Evolutionary conservation across 2,113 vertebrate genomes (phyloP).

Genomic region (Dasyurus viverrinus): DNA sequence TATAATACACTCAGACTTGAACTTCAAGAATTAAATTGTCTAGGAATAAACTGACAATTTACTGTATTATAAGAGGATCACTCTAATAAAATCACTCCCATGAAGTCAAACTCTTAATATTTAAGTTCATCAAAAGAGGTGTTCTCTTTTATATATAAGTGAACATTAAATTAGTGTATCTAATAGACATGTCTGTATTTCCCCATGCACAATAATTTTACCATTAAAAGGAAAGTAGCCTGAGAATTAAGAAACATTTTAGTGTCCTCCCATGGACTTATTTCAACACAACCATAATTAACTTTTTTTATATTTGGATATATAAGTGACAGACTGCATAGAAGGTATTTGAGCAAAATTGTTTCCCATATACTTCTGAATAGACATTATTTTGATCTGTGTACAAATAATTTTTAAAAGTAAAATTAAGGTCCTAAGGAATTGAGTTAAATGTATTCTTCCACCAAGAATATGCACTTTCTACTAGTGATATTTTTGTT

Average conservation of each 20-base stretch:
- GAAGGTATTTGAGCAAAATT: neutral
- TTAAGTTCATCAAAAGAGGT: neutral
- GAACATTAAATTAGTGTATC: neutral
- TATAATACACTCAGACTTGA: neutral
- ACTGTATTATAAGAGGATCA: neutral
- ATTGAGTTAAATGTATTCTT: neutral
- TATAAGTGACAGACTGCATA: slow-evolving; percentile 13
- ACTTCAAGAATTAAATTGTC: neutral
- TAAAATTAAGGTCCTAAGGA: neutral
- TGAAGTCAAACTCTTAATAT: neutral
- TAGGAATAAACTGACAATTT: neutral
- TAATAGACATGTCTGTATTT: neutral
- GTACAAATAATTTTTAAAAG: neutral
- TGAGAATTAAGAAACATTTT: neutral
- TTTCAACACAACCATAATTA: slow-evolving; percentile 13
- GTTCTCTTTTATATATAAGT: neutral
- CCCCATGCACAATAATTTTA: neutral
- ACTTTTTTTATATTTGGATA: slow-evolving; percentile 27
- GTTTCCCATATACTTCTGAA: neutral
- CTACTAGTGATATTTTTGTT: neutral
- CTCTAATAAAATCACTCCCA: neutral
- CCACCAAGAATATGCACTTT: neutral
- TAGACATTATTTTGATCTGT: slow-evolving; percentile 12
- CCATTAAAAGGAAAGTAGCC: neutral
- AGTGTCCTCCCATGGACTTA: neutral